Evolutionary conservation across 2,797 vertebrate species (phyloP).

Genomic region (Heteromormyrus szaboi): DNA sequence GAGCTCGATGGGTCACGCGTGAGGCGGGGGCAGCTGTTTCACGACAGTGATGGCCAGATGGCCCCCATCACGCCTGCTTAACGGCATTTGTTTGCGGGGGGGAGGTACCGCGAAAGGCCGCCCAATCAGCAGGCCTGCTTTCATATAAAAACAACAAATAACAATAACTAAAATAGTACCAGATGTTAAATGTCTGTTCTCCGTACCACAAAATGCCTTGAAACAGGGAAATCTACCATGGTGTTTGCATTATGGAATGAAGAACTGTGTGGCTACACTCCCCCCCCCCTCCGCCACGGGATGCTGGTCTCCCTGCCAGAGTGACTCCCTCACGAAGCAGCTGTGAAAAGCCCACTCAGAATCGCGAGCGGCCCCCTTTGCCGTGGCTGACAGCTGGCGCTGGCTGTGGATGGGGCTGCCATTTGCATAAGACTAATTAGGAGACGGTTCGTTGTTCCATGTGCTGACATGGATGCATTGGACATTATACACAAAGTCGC

Average conservation of each 20-base stretch:
- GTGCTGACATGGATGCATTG: constrained; percentile 6
- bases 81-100: neutral
- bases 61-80: constrained; percentile 12
- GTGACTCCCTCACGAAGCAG: constrained; percentile 32
- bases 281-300: constrained; percentile 32
- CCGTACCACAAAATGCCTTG: constrained; percentile 16
- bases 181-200: constrained; percentile 25
- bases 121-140: constrained; percentile 5
- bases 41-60: constrained; percentile 10
- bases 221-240: constrained; percentile 12
- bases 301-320: constrained; percentile 35
- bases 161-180: constrained; percentile 8
- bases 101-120: neutral
- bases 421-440: constrained; percentile 33
- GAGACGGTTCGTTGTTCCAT: neutral
- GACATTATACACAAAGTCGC: constrained; percentile 13
- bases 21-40: constrained; percentile 16
- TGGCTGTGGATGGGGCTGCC: constrained; percentile 7
- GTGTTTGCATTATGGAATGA: constrained; percentile 26
- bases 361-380: constrained; percentile 21
- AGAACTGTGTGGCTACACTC: constrained; percentile 23
- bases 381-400: constrained; percentile 29
- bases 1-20: constrained; percentile 4
- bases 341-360: constrained; percentile 29
- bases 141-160: neutral